phyloP scores from a whole-genome alignment of 2,888 invertebrate genomes.

The Eueremaeus valkanovi region DNA sequence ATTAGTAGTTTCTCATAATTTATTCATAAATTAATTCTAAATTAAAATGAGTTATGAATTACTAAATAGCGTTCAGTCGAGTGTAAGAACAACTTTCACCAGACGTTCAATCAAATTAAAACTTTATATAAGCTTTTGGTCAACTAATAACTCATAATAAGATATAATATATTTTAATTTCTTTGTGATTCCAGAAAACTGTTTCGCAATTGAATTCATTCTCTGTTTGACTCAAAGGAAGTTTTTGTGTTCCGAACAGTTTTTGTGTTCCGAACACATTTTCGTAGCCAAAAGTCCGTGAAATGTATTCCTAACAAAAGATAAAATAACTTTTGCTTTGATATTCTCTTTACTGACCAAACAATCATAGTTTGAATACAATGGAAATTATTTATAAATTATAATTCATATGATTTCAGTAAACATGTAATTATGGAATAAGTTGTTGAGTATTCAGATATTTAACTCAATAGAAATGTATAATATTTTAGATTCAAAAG shows the following conservation, averaged over 20 bases:
- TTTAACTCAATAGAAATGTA: not conserved
- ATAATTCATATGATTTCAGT: not conserved
- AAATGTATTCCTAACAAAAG: constrained; percentile 7
- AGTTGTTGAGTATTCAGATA: not conserved
- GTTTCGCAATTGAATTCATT: not conserved
- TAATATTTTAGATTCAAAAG: too few species aligned
- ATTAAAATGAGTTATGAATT: not conserved
- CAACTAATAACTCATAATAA: not conserved
- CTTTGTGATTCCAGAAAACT: not conserved
- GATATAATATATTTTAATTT: not conserved
- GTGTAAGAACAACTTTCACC: not conserved
- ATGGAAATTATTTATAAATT: not conserved
- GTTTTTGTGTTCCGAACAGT: too few species aligned
- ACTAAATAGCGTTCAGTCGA: not conserved
- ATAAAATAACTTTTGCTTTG: not conserved
- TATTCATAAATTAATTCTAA: not conserved
- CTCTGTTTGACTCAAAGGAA: not conserved
- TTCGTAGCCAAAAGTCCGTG: constrained; percentile 10
- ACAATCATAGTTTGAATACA: not conserved
- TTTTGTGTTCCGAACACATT: not conserved
- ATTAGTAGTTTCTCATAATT: constrained; percentile 7
- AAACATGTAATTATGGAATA: not conserved
- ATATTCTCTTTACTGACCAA: constrained; percentile 3
- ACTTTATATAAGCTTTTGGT: too few species aligned
- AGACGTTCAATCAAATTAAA: not conserved